A percentile compares a stretch with the other conserved stretches of the same genome.
These are phyloP conservation scores for Neodon shergylaensis DNA, from an alignment of 2,113 vertebrate genomes.

Conservation along the genomic window DNA sequence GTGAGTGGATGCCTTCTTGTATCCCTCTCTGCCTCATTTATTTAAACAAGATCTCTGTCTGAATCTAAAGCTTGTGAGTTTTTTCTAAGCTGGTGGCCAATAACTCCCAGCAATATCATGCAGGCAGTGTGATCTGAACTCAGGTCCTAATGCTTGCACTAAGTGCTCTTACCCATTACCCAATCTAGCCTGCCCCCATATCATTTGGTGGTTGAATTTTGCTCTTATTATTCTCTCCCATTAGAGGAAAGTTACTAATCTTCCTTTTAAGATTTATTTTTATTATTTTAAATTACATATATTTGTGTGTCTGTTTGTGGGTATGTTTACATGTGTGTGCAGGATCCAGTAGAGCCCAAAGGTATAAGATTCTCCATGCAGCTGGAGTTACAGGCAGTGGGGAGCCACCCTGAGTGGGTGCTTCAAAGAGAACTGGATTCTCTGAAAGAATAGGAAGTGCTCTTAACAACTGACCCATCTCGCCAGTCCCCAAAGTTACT, in stretches of 20 bases:
- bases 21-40: too few species aligned
- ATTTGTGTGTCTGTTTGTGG: background rate
- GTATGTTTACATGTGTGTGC: background rate
- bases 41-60: too few species aligned
- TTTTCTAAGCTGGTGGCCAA: background rate
- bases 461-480: background rate
- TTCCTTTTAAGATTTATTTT: background rate
- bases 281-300: background rate
- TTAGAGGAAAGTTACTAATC: background rate
- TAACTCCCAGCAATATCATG: background rate
- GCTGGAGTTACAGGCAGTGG: background rate
- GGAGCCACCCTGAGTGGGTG: background rate
- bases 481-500: background rate
- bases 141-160: background rate
- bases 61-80: too few species aligned
- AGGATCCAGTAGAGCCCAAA: background rate
- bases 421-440: background rate
- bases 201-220: background rate
- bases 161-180: background rate
- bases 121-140: background rate
- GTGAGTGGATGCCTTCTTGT: too few species aligned
- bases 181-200: background rate
- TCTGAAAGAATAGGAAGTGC: background rate
- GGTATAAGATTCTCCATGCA: background rate
- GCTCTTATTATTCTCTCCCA: background rate